Evolutionary conservation across 2,113 vertebrate species (phyloP).

Genomic region (Paradoxurus hermaphroditus): DNA sequence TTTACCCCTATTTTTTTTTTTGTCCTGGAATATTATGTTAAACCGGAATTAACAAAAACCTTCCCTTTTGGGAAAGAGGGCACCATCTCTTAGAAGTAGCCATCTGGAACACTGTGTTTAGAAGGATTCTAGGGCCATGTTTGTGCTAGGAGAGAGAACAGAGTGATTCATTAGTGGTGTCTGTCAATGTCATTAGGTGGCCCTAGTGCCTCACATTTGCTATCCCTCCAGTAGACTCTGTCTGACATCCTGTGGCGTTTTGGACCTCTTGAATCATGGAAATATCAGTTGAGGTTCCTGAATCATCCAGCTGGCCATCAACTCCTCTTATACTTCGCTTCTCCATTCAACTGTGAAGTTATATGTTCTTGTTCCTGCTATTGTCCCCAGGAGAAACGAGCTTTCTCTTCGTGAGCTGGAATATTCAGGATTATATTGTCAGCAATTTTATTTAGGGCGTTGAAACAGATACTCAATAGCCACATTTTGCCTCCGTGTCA

Average conservation of each 20-base stretch:
- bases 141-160: not conserved
- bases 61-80: not conserved
- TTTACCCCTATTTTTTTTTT: not conserved
- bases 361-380: not conserved
- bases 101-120: not conserved
- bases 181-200: not conserved
- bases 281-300: not conserved
- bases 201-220: not conserved
- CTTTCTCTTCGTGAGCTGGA: not conserved
- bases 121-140: not conserved
- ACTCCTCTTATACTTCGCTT: not conserved
- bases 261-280: not conserved
- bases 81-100: not conserved
- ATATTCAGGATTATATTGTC: not conserved
- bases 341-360: not conserved
- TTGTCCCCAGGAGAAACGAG: not conserved
- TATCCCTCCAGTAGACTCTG: not conserved
- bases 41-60: not conserved
- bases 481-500: not conserved
- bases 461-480: not conserved
- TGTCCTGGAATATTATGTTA: not conserved
- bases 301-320: not conserved
- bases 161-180: not conserved
- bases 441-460: not conserved
- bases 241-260: not conserved